Evolutionary conservation across 2,888 invertebrate genomes (phyloP).

Genomic region (Agrilus mali): DNA sequence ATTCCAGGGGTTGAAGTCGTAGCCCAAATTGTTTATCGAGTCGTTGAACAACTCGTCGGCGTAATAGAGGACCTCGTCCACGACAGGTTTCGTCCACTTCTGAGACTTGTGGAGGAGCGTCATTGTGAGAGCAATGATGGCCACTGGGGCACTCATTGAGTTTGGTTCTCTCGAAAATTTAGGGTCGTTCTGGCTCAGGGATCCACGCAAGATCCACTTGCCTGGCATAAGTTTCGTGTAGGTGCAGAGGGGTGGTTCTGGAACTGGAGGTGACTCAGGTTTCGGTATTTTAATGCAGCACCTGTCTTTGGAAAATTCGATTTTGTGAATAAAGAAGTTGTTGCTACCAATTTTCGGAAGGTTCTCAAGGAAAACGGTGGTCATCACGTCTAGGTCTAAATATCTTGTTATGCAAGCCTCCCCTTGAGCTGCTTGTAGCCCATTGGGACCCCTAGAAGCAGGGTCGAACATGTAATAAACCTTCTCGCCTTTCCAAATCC

Average conservation of each 20-base stretch:
- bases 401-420: conserved; percentile 31
- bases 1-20: conserved; percentile 43
- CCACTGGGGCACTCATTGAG: conserved; percentile 42
- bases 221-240: conserved; percentile 14
- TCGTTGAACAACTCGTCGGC: conserved; percentile 39
- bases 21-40: conserved; percentile 39
- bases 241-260: conserved; percentile 6
- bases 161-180: conserved; percentile 40
- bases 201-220: conserved; percentile 35
- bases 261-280: conserved; percentile 6
- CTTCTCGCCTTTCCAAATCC: conserved; percentile 33
- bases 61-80: conserved; percentile 39
- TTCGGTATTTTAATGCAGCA: conserved; percentile 10
- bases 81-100: conserved; percentile 46
- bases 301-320: conserved; percentile 16
- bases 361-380: conserved; percentile 25
- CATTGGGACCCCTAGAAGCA: conserved; percentile 33
- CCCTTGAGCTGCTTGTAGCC: conserved; percentile 25
- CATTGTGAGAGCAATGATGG: conserved; percentile 46
- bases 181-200: conserved; percentile 34
- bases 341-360: conserved; percentile 23
- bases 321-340: conserved; percentile 23
- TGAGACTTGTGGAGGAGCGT: conserved; percentile 42
- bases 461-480: conserved; percentile 37
- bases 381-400: conserved; percentile 20